Conservation (phyloP, 2,888 invertebrate genomes). For the Lasioglossum figueresi region DNA sequence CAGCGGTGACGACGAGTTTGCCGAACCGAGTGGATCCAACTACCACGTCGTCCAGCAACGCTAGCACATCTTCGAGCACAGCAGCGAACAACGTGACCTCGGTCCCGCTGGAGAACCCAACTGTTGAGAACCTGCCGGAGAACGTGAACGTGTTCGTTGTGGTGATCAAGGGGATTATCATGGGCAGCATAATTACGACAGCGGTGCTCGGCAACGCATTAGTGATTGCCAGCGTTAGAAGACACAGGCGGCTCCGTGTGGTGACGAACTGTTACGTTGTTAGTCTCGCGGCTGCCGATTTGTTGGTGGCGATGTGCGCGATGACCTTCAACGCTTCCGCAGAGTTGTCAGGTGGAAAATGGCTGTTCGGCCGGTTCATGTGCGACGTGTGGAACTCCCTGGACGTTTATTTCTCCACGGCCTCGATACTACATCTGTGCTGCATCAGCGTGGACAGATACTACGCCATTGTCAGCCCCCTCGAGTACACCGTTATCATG, state of each 20-base stretch:
- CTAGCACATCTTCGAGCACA: slow-evolving; percentile 61
- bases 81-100: slow-evolving; percentile 74
- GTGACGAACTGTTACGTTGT: slow-evolving; percentile 98
- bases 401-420: slow-evolving; percentile 96
- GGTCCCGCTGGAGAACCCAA: slow-evolving; percentile 77
- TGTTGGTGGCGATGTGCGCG: slow-evolving; percentile 95
- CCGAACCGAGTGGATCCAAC: slow-evolving; percentile 75
- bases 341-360: slow-evolving; percentile 92
- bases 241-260: slow-evolving; percentile 92
- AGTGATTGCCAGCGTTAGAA: slow-evolving; percentile 93
- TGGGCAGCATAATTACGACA: slow-evolving; percentile 94
- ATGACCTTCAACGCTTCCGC: slow-evolving; percentile 97
- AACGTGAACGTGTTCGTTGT: slow-evolving; percentile 81
- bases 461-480: slow-evolving; percentile 95
- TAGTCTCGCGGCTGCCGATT: slow-evolving; percentile 96
- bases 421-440: slow-evolving; percentile 96
- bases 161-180: slow-evolving; percentile 90
- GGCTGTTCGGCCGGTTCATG: slow-evolving; percentile 95
- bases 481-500: slow-evolving; percentile 97
- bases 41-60: slow-evolving; percentile 63
- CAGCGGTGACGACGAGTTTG: slow-evolving; percentile 78
- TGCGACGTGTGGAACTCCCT: slow-evolving; percentile 98
- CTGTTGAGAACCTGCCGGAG: slow-evolving; percentile 79
- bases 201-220: slow-evolving; percentile 96
- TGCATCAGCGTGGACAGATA: slow-evolving; percentile 97